Evolutionary conservation across 2,888 invertebrate species (phyloP).

Genomic region (Dicyrtoma fusca): DNA sequence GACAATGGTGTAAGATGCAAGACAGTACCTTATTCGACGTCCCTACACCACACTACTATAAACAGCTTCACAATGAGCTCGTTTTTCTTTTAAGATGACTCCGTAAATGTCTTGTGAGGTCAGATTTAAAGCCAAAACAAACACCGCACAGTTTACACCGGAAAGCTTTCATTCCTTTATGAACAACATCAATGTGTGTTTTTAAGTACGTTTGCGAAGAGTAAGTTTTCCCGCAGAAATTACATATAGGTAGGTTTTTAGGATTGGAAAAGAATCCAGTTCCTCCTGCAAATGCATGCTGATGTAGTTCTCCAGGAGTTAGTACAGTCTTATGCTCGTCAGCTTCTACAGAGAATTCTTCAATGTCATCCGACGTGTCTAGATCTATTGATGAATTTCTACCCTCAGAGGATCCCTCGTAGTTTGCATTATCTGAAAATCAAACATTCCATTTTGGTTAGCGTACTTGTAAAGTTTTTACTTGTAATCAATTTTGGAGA

Average conservation of each 20-base stretch:
- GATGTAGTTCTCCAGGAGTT: conserved; percentile 8
- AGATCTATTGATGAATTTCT: conserved; percentile 13
- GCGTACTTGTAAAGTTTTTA: too few relatives aligned
- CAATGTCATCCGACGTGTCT: conserved; percentile 22
- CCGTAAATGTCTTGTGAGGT: conserved; percentile 8
- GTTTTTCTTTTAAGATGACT: conserved; percentile 25
- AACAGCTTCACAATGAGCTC: too few relatives aligned
- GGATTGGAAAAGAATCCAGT: conserved; percentile 21
- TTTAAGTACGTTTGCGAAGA: conserved; percentile 26
- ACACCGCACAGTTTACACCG: conserved; percentile 19
- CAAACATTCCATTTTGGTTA: too few relatives aligned
- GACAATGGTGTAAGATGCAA: too few relatives aligned
- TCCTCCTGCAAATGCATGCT: conserved; percentile 7
- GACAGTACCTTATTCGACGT: too few relatives aligned
- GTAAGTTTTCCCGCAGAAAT: conserved; percentile 23
- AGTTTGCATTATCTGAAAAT: conserved; percentile 1
- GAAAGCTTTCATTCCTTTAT: conserved; percentile 26
- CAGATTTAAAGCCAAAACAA: conserved; percentile 3
- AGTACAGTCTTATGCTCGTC: conserved; percentile 11
- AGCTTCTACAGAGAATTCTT: conserved; percentile 16
- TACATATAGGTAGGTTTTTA: conserved; percentile 23
- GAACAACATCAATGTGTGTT: conserved; percentile 24
- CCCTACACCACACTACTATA: too few relatives aligned
- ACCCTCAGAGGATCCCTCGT: conserved; percentile 22
- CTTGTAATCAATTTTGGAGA: too few relatives aligned